phyloP scores from a whole-genome alignment of 2,113 vertebrate genomes.

The Lampris incognitus region DNA sequence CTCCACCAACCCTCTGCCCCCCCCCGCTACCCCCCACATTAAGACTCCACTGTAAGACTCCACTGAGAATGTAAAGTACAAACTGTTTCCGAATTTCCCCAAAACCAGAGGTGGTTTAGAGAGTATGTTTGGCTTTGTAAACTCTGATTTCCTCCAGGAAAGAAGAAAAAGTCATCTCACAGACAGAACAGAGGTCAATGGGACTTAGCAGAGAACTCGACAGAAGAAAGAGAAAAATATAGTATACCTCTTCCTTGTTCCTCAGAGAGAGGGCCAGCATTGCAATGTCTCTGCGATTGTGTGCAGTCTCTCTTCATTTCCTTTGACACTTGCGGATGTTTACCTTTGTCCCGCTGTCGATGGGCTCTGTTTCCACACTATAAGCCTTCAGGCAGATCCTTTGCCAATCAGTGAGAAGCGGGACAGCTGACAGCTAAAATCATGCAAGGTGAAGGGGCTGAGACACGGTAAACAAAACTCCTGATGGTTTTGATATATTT shows the following conservation, averaged over 20 bases:
- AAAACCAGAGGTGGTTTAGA: no score
- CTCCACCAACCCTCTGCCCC: background rate
- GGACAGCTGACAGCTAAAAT: slow-evolving; percentile 29
- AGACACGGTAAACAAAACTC: slow-evolving; percentile 9
- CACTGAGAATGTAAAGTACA: background rate
- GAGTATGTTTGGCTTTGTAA: no score
- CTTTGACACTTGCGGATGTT: slow-evolving; percentile 22
- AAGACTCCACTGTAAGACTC: slow-evolving; percentile 10
- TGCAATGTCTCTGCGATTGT: slow-evolving; percentile 44
- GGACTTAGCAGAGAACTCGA: slow-evolving; percentile 26
- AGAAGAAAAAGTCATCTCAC: slow-evolving; percentile 10
- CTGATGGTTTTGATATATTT: slow-evolving; percentile 60
- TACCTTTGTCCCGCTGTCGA: slow-evolving; percentile 29
- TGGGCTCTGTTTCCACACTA: slow-evolving; percentile 37
- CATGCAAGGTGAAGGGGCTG: slow-evolving; percentile 28
- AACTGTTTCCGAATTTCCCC: no score
- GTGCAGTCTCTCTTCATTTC: slow-evolving; percentile 21
- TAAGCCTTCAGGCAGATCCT: slow-evolving; percentile 2
- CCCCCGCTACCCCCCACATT: background rate
- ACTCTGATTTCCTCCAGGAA: background rate
- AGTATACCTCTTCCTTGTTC: slow-evolving; percentile 22
- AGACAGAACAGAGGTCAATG: slow-evolving; percentile 14
- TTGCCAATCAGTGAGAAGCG: slow-evolving; percentile 25
- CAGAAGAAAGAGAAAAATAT: slow-evolving; percentile 36
- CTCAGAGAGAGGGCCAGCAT: slow-evolving; percentile 8